phyloP scores from a whole-genome alignment of 2,888 invertebrate species.

The Romanomermis culicivorax region DNA sequence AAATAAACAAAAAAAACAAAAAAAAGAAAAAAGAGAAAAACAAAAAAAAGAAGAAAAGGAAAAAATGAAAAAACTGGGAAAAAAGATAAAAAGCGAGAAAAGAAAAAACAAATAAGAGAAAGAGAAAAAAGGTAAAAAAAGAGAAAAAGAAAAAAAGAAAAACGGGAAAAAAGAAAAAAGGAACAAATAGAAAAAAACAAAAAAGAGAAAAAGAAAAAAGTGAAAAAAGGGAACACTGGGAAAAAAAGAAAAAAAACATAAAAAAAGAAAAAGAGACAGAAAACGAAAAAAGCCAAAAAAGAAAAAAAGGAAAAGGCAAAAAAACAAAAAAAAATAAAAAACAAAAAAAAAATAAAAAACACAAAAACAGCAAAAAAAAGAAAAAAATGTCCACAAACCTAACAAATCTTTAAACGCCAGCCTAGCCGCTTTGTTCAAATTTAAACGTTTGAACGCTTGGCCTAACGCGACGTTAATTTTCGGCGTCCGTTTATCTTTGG shows the following conservation, averaged over 20 bases:
- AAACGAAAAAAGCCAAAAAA: background rate
- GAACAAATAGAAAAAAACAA: background rate
- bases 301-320: background rate
- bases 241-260: background rate
- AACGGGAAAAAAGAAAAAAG: background rate
- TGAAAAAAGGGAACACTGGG: background rate
- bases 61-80: too few relatives aligned
- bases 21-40: too few relatives aligned
- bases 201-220: too few relatives aligned
- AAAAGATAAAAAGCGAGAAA: too few relatives aligned
- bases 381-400: background rate
- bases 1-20: too few relatives aligned
- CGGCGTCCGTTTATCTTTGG: background rate
- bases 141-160: background rate
- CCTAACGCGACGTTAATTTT: conserved; percentile 10
- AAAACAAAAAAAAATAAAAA: background rate
- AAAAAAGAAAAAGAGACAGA: background rate
- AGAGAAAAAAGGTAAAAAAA: too few relatives aligned
- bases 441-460: conserved; percentile 1
- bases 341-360: background rate
- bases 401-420: background rate
- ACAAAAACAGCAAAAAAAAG: background rate
- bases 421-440: background rate
- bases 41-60: too few relatives aligned
- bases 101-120: too few relatives aligned